Evolutionary conservation across 2,797 vertebrate genomes (phyloP).

Genomic region (Pangasius macronema): DNA sequence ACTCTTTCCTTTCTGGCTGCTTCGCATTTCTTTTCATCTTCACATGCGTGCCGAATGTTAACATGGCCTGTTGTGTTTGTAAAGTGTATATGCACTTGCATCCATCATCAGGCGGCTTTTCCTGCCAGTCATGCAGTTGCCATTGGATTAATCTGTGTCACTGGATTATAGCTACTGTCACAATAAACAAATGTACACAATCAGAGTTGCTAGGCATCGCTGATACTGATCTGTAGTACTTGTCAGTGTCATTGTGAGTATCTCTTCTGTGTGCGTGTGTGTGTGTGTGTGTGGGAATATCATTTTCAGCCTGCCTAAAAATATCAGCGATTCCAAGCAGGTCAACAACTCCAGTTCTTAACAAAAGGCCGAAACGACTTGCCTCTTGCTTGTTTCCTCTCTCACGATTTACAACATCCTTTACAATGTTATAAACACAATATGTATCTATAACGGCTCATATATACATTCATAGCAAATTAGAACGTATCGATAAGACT

Average conservation of each 20-base stretch:
- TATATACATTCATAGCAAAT: background rate
- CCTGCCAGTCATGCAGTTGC: slow-evolving; percentile 2
- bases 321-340: slow-evolving; percentile 5
- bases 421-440: background rate
- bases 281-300: background rate
- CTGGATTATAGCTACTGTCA: slow-evolving; percentile 34
- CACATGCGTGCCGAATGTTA: slow-evolving; percentile 55
- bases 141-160: slow-evolving; percentile 46
- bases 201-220: slow-evolving; percentile 53
- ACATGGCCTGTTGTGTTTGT: slow-evolving; percentile 33
- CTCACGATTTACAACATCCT: background rate
- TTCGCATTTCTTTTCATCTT: slow-evolving; percentile 50
- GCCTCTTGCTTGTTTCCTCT: background rate
- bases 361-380: background rate
- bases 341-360: background rate
- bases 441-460: too few species aligned
- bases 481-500: too few species aligned
- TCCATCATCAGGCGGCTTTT: slow-evolving; percentile 31
- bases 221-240: background rate
- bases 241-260: slow-evolving; percentile 14
- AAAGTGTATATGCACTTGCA: background rate
- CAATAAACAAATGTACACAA: slow-evolving; percentile 55
- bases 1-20: background rate
- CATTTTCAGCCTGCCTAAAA: background rate
- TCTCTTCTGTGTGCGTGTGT: background rate